These are phyloP conservation scores for Lasaia peninsularis DNA, from an alignment of 1,140 invertebrate genomes.

Conservation along the genomic window DNA sequence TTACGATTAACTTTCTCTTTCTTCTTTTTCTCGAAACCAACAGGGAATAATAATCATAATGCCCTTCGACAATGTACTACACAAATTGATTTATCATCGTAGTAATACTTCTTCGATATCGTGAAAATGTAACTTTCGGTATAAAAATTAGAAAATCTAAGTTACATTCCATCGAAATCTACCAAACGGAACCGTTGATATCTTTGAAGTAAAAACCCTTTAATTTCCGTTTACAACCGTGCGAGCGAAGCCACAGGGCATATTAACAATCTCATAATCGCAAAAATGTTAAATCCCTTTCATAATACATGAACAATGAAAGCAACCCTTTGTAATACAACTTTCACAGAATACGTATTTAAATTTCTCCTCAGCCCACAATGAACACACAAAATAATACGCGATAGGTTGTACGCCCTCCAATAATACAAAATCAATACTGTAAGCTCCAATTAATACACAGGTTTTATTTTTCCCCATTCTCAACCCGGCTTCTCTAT, in stretches of 20 bases:
- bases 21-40: too few species aligned
- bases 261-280: neutral
- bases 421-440: slow-evolving; percentile 68
- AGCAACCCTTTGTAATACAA: slow-evolving; percentile 1
- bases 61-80: too few species aligned
- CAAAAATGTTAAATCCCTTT: neutral
- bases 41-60: too few species aligned
- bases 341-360: neutral
- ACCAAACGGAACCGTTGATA: too few species aligned
- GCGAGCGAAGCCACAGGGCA: neutral
- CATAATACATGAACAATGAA: neutral
- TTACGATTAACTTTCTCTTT: too few species aligned
- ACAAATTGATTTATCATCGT: too few species aligned
- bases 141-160: too few species aligned
- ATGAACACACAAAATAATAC: slow-evolving; percentile 9
- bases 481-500: neutral
- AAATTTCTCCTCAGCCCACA: neutral
- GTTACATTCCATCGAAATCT: too few species aligned
- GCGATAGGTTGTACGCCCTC: neutral
- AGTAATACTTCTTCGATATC: too few species aligned
- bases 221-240: neutral
- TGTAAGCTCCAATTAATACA: slow-evolving; percentile 56
- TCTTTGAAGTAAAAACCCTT: too few species aligned
- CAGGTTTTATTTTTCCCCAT: slow-evolving; percentile 7
- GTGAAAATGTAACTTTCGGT: too few species aligned